A percentile compares a stretch with the other conserved stretches of the same genome.
phyloP scores from a whole-genome alignment of 2,797 vertebrate genomes.

The Cryptoprocta ferox region DNA sequence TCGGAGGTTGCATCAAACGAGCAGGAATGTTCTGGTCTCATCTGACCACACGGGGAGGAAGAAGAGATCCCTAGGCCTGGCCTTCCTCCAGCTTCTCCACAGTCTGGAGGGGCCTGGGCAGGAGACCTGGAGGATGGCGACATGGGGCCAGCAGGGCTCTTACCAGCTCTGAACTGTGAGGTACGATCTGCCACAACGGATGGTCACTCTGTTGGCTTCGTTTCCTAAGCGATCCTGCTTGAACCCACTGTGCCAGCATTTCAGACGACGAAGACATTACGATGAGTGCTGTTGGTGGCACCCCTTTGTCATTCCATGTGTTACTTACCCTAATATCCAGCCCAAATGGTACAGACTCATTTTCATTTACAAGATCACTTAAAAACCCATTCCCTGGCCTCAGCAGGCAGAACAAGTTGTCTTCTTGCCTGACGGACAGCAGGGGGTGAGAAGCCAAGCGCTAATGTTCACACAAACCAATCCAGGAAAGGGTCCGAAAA shows the following conservation, averaged over 20 bases:
- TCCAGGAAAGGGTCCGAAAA: background rate
- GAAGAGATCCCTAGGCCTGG: background rate
- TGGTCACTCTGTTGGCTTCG: background rate
- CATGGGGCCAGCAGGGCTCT: background rate
- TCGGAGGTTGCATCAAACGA: background rate
- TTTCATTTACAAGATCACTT: conserved; percentile 2
- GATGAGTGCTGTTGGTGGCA: background rate
- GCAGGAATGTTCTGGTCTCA: background rate
- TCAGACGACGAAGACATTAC: background rate
- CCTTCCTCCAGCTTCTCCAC: background rate
- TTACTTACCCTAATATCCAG: background rate
- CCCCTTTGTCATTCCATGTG: background rate
- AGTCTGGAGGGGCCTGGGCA: background rate
- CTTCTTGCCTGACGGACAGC: background rate
- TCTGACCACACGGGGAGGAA: background rate
- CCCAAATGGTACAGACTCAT: background rate
- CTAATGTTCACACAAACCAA: background rate
- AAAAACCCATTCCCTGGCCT: conserved; percentile 16
- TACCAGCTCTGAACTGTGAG: background rate
- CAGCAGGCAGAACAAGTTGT: background rate
- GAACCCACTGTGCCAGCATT: background rate
- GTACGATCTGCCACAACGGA: background rate
- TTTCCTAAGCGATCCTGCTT: background rate
- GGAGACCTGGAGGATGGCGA: background rate
- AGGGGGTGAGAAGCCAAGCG: background rate